These are phyloP conservation scores for Sicus ferrugineus DNA, from an alignment of 2,888 invertebrate species.

Conservation along the genomic window DNA sequence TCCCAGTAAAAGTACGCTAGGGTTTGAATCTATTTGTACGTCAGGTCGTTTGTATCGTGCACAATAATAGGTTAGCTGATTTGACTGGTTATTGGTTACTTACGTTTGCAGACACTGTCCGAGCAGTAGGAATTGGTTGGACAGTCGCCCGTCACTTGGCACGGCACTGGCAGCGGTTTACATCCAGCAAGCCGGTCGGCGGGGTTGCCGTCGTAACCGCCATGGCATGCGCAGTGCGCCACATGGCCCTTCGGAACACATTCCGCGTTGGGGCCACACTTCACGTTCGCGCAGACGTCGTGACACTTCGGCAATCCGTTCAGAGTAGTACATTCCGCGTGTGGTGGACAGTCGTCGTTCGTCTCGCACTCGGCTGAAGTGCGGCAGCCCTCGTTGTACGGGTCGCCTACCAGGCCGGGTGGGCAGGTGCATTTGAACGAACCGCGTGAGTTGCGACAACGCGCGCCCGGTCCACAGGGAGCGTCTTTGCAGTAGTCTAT, in stretches of 20 bases:
- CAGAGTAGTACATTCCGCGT: constrained; percentile 77
- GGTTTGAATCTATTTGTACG: constrained; percentile 27
- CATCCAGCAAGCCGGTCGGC: constrained; percentile 76
- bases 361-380: constrained; percentile 82
- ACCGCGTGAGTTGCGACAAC: constrained; percentile 82
- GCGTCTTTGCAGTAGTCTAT: constrained; percentile 81
- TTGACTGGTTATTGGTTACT: constrained; percentile 59
- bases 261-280: constrained; percentile 85
- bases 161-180: constrained; percentile 76
- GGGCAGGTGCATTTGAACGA: constrained; percentile 83
- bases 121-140: constrained; percentile 82
- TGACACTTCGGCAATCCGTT: constrained; percentile 82
- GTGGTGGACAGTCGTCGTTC: constrained; percentile 81
- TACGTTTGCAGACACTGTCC: constrained; percentile 82
- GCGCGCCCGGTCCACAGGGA: constrained; percentile 82
- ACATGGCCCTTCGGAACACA: constrained; percentile 80
- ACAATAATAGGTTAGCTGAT: constrained; percentile 23
- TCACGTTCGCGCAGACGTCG: constrained; percentile 79
- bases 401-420: constrained; percentile 81
- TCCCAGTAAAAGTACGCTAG: constrained; percentile 27
- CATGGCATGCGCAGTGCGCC: constrained; percentile 80
- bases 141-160: constrained; percentile 77
- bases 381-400: constrained; percentile 83
- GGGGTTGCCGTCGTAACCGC: constrained; percentile 81
- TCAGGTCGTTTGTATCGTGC: neutral